These are phyloP conservation scores for Clivina fossor DNA, from an alignment of 2,888 invertebrate species.

Conservation along the genomic window DNA sequence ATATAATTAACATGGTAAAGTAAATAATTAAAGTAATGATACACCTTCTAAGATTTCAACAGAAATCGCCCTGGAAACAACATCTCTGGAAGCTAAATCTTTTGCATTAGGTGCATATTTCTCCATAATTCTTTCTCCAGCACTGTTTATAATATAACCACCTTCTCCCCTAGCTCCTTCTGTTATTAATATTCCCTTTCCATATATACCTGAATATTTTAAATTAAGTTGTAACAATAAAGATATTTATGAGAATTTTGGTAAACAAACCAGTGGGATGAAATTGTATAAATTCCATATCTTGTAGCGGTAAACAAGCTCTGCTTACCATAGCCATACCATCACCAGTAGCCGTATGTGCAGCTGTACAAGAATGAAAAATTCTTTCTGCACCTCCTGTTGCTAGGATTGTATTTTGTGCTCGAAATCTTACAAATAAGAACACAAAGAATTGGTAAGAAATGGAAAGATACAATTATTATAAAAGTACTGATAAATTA, in stretches of 20 bases:
- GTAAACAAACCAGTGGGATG: conserved; percentile 84
- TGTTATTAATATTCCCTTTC: conserved; percentile 94
- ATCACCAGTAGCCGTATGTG: conserved; percentile 96
- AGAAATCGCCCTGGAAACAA: conserved; percentile 94
- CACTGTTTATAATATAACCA: conserved; percentile 88
- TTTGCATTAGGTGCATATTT: conserved; percentile 96
- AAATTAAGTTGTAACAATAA: no score
- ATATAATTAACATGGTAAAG: no score
- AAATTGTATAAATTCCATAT: conserved; percentile 98
- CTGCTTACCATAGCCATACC: conserved; percentile 92
- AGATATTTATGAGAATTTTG: neutral
- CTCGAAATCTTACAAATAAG: conserved; percentile 54
- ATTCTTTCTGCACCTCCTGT: conserved; percentile 85
- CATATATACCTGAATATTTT: conserved; percentile 72
- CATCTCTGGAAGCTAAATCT: conserved; percentile 94
- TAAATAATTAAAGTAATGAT: conserved; percentile 41
- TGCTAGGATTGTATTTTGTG: conserved; percentile 70
- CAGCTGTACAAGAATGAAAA: conserved; percentile 96
- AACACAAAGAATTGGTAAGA: neutral
- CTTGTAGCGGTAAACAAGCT: conserved; percentile 89
- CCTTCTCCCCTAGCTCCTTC: conserved; percentile 96
- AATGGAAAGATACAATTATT: neutral
- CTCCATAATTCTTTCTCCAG: conserved; percentile 97
- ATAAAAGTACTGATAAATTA: no score
- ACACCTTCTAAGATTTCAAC: conserved; percentile 90